Percentiles rank a stretch among this genome's conserved stretches.
Conservation (phyloP, 1,140 invertebrate species). For the Trissolcus basalis region DNA sequence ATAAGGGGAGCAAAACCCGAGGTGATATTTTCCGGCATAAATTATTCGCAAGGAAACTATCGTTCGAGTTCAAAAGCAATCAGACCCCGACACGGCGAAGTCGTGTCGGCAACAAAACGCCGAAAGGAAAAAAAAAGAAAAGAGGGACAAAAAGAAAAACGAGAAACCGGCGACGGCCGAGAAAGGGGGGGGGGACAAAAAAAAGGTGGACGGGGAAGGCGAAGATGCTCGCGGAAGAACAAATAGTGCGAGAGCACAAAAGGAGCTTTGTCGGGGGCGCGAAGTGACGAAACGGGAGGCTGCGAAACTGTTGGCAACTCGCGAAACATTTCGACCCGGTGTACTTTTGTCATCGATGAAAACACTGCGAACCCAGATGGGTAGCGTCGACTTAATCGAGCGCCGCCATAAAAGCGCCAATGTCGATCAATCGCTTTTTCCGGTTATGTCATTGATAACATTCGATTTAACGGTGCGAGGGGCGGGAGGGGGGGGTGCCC, state of each 20-base stretch:
- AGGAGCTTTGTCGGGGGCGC: slow-evolving; percentile 25
- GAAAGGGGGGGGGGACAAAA: slow-evolving; percentile 3
- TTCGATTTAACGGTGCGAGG: slow-evolving; percentile 6
- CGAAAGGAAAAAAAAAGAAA: slow-evolving; percentile 7
- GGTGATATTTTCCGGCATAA: neutral
- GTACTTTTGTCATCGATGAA: neutral
- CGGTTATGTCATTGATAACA: slow-evolving; percentile 50
- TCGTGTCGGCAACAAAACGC: slow-evolving; percentile 15
- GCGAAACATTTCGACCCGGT: slow-evolving; percentile 8
- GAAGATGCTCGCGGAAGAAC: slow-evolving; percentile 24
- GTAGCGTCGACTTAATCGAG: slow-evolving; percentile 2
- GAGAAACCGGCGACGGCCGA: no score
- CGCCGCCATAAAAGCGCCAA: slow-evolving; percentile 10
- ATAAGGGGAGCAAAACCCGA: neutral
- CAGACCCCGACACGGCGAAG: neutral
- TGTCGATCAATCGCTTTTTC: slow-evolving; percentile 53
- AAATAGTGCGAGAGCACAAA: slow-evolving; percentile 29
- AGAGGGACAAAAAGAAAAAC: slow-evolving; percentile 1
- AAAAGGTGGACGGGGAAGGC: slow-evolving; percentile 1
- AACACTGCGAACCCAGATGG: neutral
- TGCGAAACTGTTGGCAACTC: slow-evolving; percentile 33
- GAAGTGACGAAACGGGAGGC: slow-evolving; percentile 44
- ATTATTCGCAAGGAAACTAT: neutral
- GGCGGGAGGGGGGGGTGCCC: neutral
- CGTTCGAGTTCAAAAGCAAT: slow-evolving; percentile 17